Evolutionary conservation across 1,140 invertebrate species (phyloP).

Genomic region (Diabrotica virgifera): DNA sequence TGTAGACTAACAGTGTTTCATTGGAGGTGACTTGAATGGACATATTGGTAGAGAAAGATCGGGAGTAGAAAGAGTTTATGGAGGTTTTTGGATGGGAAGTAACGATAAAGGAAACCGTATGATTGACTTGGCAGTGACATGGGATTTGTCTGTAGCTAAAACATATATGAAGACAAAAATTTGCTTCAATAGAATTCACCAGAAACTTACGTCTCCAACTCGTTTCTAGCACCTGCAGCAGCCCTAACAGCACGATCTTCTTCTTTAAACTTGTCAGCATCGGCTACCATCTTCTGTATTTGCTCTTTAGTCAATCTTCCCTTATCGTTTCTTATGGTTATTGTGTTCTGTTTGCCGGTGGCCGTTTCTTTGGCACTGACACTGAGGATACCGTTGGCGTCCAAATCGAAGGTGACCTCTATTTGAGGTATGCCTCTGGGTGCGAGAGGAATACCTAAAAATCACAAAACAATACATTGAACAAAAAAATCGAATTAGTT

Average conservation of each 20-base stretch:
- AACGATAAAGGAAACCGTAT: too few species aligned
- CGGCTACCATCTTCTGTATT: slow-evolving; percentile 59
- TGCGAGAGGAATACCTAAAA: slow-evolving; percentile 60
- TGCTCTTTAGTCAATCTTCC: slow-evolving; percentile 49
- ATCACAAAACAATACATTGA: too few species aligned
- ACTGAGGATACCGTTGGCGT: slow-evolving; percentile 57
- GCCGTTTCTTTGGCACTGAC: slow-evolving; percentile 59
- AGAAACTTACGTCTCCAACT: slow-evolving; percentile 55
- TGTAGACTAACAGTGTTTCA: too few species aligned
- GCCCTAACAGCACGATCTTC: slow-evolving; percentile 54
- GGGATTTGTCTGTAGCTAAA: too few species aligned
- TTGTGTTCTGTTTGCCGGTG: slow-evolving; percentile 50
- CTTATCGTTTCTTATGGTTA: slow-evolving; percentile 52
- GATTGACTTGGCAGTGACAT: too few species aligned
- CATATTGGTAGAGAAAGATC: too few species aligned
- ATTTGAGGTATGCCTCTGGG: slow-evolving; percentile 45
- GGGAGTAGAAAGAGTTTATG: too few species aligned
- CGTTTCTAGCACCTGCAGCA: slow-evolving; percentile 63
- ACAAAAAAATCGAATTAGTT: too few species aligned
- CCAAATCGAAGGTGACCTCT: slow-evolving; percentile 51
- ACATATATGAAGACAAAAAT: too few species aligned
- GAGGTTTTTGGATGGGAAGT: too few species aligned
- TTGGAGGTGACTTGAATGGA: too few species aligned
- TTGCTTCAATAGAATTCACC: too few species aligned
- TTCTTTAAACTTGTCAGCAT: slow-evolving; percentile 56